phyloP scores from a whole-genome alignment of 2,888 invertebrate genomes.

The Frankliniella fusca region DNA sequence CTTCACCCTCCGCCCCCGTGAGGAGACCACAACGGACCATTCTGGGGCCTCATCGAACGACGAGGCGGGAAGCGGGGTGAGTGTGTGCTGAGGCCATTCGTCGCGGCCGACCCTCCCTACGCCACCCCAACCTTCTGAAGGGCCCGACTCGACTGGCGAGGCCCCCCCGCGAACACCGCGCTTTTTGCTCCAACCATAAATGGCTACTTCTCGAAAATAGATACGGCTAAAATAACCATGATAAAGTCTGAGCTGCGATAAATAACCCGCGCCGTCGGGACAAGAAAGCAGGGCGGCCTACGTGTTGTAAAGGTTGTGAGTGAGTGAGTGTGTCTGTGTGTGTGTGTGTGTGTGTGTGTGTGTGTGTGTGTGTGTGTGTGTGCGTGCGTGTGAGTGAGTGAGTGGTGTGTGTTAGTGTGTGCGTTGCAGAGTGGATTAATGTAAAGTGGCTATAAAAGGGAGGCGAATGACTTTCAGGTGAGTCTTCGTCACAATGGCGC shows the following conservation, averaged over 20 bases:
- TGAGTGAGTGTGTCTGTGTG: too few species aligned
- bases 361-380: too few species aligned
- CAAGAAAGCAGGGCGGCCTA: background rate
- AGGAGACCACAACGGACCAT: slow-evolving; percentile 18
- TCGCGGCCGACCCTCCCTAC: background rate
- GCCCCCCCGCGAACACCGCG: slow-evolving; percentile 1
- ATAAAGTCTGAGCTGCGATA: background rate
- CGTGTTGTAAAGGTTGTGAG: background rate
- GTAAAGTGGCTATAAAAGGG: slow-evolving; percentile 22
- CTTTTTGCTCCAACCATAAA: background rate
- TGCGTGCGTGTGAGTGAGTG: too few species aligned
- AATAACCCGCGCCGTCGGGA: background rate
- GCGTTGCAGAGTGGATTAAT: background rate
- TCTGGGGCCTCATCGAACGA: slow-evolving; percentile 4
- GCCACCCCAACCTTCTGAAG: background rate
- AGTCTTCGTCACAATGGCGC: background rate
- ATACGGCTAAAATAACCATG: slow-evolving; percentile 4
- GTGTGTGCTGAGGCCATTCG: background rate
- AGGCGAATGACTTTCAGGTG: background rate
- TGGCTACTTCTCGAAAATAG: slow-evolving; percentile 4
- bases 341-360: too few species aligned
- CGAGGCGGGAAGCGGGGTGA: background rate
- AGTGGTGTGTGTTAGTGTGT: too few species aligned
- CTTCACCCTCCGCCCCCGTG: background rate
- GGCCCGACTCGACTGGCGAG: background rate